Evolutionary conservation across 2,113 vertebrate species (phyloP).

Genomic region (Vidua macroura): DNA sequence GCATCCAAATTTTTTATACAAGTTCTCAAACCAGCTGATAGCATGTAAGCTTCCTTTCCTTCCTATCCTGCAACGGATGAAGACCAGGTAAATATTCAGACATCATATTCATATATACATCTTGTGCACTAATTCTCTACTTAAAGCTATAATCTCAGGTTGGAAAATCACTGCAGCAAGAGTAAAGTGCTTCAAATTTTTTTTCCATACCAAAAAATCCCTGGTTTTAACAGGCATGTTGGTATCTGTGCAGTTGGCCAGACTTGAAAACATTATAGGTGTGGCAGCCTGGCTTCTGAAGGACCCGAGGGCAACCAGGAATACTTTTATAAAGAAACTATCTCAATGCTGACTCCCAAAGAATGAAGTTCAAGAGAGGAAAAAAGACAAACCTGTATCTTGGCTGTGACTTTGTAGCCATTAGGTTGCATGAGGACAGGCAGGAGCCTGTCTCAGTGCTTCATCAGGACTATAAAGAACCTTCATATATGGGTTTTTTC

Average conservation of each 20-base stretch:
- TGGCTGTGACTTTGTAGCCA: neutral
- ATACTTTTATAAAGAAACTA: neutral
- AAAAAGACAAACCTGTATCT: neutral
- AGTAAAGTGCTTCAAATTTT: neutral
- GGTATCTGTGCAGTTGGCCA: neutral
- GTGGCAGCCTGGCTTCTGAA: neutral
- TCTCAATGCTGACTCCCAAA: neutral
- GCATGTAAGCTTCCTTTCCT: neutral
- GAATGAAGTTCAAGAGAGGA: neutral
- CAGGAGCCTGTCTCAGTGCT: neutral
- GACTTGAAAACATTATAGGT: neutral
- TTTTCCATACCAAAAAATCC: neutral
- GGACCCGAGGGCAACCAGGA: neutral
- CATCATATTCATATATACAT: neutral
- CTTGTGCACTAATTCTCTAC: neutral
- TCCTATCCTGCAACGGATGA: neutral
- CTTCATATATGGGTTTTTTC: fast-evolving
- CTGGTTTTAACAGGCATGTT: neutral
- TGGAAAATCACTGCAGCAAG: neutral
- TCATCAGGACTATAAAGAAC: neutral
- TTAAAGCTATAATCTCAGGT: neutral
- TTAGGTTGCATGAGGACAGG: neutral
- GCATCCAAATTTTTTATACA: neutral
- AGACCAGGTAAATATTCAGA: neutral
- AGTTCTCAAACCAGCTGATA: neutral